Conservation (phyloP, 2,888 invertebrate species). For the Lycaena phlaeas region DNA sequence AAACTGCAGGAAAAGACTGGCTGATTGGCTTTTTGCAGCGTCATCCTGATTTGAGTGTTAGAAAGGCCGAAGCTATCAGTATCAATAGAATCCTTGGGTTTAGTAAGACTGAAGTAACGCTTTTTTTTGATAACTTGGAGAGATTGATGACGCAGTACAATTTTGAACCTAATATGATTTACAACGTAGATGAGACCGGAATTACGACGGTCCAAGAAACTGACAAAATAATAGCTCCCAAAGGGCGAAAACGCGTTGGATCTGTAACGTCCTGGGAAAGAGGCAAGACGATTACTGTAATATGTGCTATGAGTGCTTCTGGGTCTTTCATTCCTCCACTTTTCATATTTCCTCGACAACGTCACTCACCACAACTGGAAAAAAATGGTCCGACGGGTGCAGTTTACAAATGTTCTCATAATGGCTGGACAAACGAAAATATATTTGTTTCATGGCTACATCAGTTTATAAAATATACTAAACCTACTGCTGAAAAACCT, state of each 20-base stretch:
- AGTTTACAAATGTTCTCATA: conserved; percentile 17
- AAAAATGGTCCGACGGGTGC: conserved; percentile 18
- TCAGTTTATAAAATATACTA: conserved; percentile 14
- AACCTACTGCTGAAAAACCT: conserved; percentile 10
- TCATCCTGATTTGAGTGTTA: conserved; percentile 22
- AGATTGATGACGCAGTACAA: conserved; percentile 13
- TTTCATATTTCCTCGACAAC: conserved; percentile 18
- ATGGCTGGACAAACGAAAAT: conserved; percentile 15
- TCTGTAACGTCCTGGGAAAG: conserved; percentile 18
- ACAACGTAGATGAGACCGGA: conserved; percentile 19
- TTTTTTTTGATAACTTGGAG: conserved; percentile 18
- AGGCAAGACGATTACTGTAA: conserved; percentile 17
- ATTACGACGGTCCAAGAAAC: conserved; percentile 17
- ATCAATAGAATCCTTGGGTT: conserved; percentile 19
- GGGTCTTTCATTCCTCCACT: conserved; percentile 18
- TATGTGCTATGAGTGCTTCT: conserved; percentile 20
- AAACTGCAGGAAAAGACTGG: conserved; percentile 20
- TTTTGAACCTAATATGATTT: conserved; percentile 13
- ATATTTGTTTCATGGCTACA: conserved; percentile 12
- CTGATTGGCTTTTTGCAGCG: conserved; percentile 21
- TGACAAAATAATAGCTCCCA: conserved; percentile 17
- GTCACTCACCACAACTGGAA: conserved; percentile 18
- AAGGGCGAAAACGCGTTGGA: conserved; percentile 18
- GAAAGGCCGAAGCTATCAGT: conserved; percentile 20
- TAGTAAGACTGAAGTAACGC: conserved; percentile 15